Evolutionary conservation across 2,797 vertebrate species (phyloP).

Genomic region (Nyctibius grandis): DNA sequence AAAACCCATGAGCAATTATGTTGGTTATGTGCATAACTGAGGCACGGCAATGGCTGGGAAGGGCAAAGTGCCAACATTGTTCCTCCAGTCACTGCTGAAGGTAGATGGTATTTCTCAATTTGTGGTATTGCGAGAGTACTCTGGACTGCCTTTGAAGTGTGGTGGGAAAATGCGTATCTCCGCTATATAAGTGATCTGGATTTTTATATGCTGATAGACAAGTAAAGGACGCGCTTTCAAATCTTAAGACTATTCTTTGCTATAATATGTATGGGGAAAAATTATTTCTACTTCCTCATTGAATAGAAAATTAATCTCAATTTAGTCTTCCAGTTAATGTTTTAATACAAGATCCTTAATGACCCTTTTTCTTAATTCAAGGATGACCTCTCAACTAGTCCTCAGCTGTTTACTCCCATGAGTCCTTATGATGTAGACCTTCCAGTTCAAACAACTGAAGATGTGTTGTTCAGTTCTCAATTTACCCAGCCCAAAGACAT

Average conservation of each 20-base stretch:
- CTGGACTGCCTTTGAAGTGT: not conserved
- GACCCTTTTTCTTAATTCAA: slow-evolving; percentile 3
- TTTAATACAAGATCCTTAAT: not conserved
- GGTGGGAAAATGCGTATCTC: not conserved
- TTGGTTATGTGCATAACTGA: not conserved
- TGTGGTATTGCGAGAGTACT: not conserved
- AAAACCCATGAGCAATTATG: not conserved
- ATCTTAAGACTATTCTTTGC: not conserved
- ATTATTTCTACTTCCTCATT: accelerated
- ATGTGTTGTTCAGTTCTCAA: slow-evolving; percentile 21
- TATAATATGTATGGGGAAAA: accelerated
- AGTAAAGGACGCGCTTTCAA: accelerated
- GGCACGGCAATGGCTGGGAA: not conserved
- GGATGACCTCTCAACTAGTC: slow-evolving; percentile 60
- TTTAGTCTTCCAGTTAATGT: not conserved
- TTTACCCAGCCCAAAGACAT: slow-evolving; percentile 61
- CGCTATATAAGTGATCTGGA: accelerated
- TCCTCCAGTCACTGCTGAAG: not conserved
- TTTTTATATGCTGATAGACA: not conserved
- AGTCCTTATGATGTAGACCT: slow-evolving; percentile 73
- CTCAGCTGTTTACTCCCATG: slow-evolving; percentile 51
- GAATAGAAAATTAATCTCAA: not conserved
- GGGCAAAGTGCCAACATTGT: not conserved
- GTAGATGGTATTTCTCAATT: not conserved
- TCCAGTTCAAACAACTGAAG: slow-evolving; percentile 63